A percentile compares a stretch with the other conserved stretches of the same genome.
Conservation (phyloP, 2,888 invertebrate species). For the Polydrusus pterygomalis region DNA sequence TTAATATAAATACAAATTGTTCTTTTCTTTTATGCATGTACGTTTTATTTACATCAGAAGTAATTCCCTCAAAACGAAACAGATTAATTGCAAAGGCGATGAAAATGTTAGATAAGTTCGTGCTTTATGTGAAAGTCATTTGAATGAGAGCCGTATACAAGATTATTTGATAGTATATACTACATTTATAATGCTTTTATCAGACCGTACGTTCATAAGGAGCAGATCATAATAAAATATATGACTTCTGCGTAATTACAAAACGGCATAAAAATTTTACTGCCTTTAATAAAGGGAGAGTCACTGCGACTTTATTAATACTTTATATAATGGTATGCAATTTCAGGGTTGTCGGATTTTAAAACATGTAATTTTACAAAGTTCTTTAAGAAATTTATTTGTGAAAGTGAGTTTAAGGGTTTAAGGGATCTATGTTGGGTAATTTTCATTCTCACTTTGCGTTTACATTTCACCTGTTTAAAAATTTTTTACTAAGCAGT, state of each 20-base stretch:
- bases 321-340: slow-evolving; percentile 23
- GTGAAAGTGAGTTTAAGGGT: too few species aligned
- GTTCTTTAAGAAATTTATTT: too few species aligned
- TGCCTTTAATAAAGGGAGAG: slow-evolving; percentile 40
- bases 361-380: too few species aligned
- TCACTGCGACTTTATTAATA: slow-evolving; percentile 37
- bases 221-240: slow-evolving; percentile 44
- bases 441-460: too few species aligned
- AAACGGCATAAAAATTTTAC: slow-evolving; percentile 42
- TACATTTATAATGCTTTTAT: slow-evolving; percentile 41
- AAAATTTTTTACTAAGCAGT: too few species aligned
- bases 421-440: too few species aligned
- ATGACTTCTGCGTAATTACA: slow-evolving; percentile 37
- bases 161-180: slow-evolving; percentile 24
- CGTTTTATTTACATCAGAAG: slow-evolving; percentile 25
- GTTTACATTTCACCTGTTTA: too few species aligned
- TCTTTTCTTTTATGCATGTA: slow-evolving; percentile 8
- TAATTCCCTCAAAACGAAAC: slow-evolving; percentile 42
- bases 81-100: slow-evolving; percentile 45
- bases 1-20: too few species aligned
- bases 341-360: neutral
- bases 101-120: slow-evolving; percentile 34
- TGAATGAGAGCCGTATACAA: slow-evolving; percentile 25
- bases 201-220: slow-evolving; percentile 31
- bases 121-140: slow-evolving; percentile 40